Evolutionary conservation across 2,888 invertebrate species (phyloP).

Genomic region (Hirtodrosophila confusa): DNA sequence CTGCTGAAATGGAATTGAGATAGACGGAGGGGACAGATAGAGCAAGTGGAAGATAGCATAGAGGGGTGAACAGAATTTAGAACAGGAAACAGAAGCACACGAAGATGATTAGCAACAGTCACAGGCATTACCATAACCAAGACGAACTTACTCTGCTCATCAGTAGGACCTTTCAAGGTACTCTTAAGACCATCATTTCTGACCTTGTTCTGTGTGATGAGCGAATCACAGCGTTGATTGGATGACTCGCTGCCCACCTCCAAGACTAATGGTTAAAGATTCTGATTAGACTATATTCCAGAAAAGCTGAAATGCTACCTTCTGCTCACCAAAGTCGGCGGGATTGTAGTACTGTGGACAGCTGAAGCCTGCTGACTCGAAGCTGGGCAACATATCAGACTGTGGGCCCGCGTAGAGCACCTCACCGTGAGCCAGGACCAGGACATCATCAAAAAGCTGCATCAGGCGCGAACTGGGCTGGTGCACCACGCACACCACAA

Average conservation of each 20-base stretch:
- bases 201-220: slow-evolving; percentile 83
- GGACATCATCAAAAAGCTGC: slow-evolving; percentile 93
- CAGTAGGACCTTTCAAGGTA: slow-evolving; percentile 22
- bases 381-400: slow-evolving; percentile 88
- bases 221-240: slow-evolving; percentile 82
- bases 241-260: slow-evolving; percentile 86
- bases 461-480: slow-evolving; percentile 94
- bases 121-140: slow-evolving; percentile 1
- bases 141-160: slow-evolving; percentile 65
- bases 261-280: slow-evolving; percentile 73
- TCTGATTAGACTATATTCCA: too few species aligned
- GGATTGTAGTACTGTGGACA: slow-evolving; percentile 96
- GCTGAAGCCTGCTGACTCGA: slow-evolving; percentile 87
- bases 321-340: slow-evolving; percentile 90
- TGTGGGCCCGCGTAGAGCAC: slow-evolving; percentile 92
- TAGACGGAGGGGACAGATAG: slow-evolving; percentile 45
- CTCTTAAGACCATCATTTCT: slow-evolving; percentile 31
- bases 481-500: slow-evolving; percentile 94
- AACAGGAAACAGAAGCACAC: slow-evolving; percentile 8
- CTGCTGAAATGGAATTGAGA: slow-evolving; percentile 66
- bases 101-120: slow-evolving; percentile 30
- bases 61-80: slow-evolving; percentile 10
- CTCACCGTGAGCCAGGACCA: slow-evolving; percentile 91
- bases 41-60: slow-evolving; percentile 35
- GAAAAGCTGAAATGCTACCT: too few species aligned